Evolutionary conservation across 2,888 invertebrate species (phyloP).

Genomic region (Cheilosia vulpina): DNA sequence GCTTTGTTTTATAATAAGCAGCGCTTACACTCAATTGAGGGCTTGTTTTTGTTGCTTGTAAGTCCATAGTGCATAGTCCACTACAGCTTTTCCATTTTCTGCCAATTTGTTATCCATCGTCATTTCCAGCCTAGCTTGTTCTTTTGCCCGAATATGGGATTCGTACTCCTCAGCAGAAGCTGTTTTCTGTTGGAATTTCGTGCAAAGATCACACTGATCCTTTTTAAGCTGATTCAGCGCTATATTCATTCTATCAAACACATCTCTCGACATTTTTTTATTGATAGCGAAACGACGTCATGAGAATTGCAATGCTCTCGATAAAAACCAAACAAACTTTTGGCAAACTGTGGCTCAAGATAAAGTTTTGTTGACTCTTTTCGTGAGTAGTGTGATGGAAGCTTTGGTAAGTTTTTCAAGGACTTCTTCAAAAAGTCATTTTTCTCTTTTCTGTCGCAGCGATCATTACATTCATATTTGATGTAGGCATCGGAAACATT

Average conservation of each 20-base stretch:
- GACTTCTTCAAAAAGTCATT: constrained; percentile 7
- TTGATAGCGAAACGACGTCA: constrained; percentile 2
- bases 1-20: too few relatives aligned
- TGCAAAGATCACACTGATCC: constrained; percentile 8
- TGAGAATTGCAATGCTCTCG: constrained; percentile 17
- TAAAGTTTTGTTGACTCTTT: constrained; percentile 19
- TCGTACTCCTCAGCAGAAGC: too few relatives aligned
- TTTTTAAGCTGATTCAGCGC: constrained; percentile 9
- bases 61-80: too few relatives aligned
- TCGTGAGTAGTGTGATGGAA: constrained; percentile 5
- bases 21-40: too few relatives aligned
- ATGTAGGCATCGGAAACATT: constrained; percentile 14
- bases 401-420: neutral
- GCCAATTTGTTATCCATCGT: too few relatives aligned
- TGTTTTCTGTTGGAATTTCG: constrained; percentile 1
- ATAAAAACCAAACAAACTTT: constrained; percentile 8
- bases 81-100: too few relatives aligned
- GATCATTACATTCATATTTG: constrained; percentile 29
- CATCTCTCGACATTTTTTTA: constrained; percentile 11
- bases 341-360: constrained; percentile 26
- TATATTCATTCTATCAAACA: constrained; percentile 19
- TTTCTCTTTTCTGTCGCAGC: constrained; percentile 17
- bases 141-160: too few relatives aligned
- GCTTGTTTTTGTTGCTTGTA: too few relatives aligned
- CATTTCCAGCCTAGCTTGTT: too few relatives aligned